Base-by-base conservation (phyloP, 2,113 vertebrate genomes). In the Siniperca chuatsi region DNA sequence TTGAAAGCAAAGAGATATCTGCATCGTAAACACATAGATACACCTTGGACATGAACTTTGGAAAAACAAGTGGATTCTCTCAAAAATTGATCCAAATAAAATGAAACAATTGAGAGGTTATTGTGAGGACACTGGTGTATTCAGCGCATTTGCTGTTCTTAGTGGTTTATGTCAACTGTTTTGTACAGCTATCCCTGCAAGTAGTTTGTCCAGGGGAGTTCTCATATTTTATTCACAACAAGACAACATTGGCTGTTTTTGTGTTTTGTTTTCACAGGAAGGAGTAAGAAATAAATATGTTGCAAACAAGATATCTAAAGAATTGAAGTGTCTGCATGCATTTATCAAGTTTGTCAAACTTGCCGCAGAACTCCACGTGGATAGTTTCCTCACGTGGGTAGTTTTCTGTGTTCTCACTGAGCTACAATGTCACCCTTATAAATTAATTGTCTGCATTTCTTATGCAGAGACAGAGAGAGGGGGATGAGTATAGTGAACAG, bases 391-490 rank as follows among this genome's bases (percentile, higher is more conserved):
- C 58, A 42, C 1, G 4, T 64, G 64, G 62, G 60, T 71, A 75
- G 60, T 61, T 84, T 78, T 21, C 58, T 7, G 66, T 40, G 68
- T 58, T 77, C 74, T 82, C 35, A 8, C 79, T 71, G 83, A 89
- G 83, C 73, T 48, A n/a, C 75, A 89, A 83, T 87, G 89, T 87
- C 86, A 79, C 89, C 79, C 79, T 78, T 81, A 86, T 87, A 66
- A 88, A 92, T 83, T 64, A 88, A 88, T 90, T 85, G 76, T 82
- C 88, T 88, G 48, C 33, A 58, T 83, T 89, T 74, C 64, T 84
- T 82, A 83, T 83, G 86, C 86, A 83, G 78, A 88, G 79, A 82
- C 67, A 6, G 85, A 85, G 81, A 67, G 69, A 66, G 13, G 46
- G 52, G 64, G 68, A 75, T 75, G 81, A 86, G 64, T 75, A 68